phyloP scores from a whole-genome alignment of 37 sponge, comb jelly and placozoan species.

The Lycopodina hypogea region DNA sequence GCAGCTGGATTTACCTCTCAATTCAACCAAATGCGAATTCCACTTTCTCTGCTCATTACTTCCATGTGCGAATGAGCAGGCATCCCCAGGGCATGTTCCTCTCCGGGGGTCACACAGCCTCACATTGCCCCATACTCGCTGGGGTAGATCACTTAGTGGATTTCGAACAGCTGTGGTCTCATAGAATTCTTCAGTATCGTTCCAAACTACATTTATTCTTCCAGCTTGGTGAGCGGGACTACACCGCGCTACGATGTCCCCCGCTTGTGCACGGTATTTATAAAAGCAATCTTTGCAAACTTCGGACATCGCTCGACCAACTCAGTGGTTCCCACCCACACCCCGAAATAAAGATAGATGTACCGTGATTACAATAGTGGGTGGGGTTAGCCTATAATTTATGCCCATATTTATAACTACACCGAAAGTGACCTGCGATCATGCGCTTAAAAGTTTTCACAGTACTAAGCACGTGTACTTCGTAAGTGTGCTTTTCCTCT shows the following conservation, averaged over 20 bases:
- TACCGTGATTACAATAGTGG: no score
- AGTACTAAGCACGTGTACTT: no score
- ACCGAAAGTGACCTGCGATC: no score
- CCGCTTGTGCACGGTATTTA: background rate
- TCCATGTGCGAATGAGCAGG: background rate
- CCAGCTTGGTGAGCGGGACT: background rate
- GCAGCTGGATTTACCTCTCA: no score
- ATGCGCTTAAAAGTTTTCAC: no score
- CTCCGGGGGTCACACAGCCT: background rate
- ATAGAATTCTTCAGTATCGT: background rate
- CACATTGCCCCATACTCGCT: background rate
- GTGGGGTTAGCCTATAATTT: no score
- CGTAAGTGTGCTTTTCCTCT: no score
- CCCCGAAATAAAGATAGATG: no score
- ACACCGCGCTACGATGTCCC: background rate
- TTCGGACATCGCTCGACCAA: no score
- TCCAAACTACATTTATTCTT: background rate
- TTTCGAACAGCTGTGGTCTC: background rate
- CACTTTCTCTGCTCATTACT: background rate
- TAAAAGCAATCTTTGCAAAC: constrained; percentile 2
- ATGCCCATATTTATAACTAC: no score
- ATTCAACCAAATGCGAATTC: no score
- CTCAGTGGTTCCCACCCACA: no score
- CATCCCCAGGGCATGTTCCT: background rate
- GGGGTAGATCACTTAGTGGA: background rate